Conservation (phyloP, 2,888 invertebrate genomes). For the Hemithea aestivaria region DNA sequence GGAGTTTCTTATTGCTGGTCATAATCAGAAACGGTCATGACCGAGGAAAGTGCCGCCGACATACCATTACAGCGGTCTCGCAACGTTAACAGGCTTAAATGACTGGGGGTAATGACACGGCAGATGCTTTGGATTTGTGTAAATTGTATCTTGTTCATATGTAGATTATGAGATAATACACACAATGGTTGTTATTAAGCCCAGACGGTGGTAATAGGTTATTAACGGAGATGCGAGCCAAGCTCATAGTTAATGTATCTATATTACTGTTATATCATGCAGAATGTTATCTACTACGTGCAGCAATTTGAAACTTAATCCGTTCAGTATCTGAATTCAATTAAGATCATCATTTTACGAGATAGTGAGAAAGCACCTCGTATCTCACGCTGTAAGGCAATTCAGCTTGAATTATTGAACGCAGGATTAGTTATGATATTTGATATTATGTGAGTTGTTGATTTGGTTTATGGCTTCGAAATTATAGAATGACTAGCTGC, state of each 20-base stretch:
- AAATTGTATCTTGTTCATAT: conserved; percentile 49
- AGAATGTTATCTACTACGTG: conserved; percentile 13
- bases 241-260: conserved; percentile 14
- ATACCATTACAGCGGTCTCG: conserved; percentile 60
- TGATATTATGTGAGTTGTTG: no score
- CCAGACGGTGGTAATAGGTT: conserved; percentile 11
- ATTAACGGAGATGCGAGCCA: conserved; percentile 13
- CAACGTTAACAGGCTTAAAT: conserved; percentile 71
- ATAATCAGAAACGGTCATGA: conserved; percentile 59
- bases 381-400: conserved; percentile 33
- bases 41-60: conserved; percentile 55
- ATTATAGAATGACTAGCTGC: no score
- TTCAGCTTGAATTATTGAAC: conserved; percentile 32
- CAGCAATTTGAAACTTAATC: conserved; percentile 11
- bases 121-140: conserved; percentile 68
- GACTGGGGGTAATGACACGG: conserved; percentile 70
- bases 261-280: conserved; percentile 12
- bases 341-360: conserved; percentile 34
- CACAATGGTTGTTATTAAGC: conserved; percentile 25
- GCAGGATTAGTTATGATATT: conserved; percentile 23
- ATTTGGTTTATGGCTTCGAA: no score
- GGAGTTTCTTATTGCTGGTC: conserved; percentile 41
- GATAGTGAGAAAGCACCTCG: conserved; percentile 22
- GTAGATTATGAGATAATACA: conserved; percentile 41
- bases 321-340: conserved; percentile 19